Percentiles rank a stretch among this genome's conserved stretches.
Conservation (phyloP, 2,113 vertebrate species). For the Gadus chalcogrammus region DNA sequence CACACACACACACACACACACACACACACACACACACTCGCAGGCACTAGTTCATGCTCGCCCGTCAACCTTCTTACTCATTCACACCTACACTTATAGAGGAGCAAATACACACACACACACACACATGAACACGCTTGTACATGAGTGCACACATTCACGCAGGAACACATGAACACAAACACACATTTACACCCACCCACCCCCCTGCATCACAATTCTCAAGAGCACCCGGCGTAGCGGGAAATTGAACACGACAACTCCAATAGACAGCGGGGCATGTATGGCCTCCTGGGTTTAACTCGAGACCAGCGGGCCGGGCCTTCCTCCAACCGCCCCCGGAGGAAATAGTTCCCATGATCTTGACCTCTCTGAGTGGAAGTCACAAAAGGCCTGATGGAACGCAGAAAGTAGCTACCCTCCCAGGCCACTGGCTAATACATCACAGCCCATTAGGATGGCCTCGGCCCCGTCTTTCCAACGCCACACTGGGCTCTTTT, state of each 20-base stretch:
- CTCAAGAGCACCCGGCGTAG: neutral
- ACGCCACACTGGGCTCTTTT: slow-evolving; percentile 50
- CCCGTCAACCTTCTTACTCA: too few species aligned
- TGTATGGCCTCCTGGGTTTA: slow-evolving; percentile 43
- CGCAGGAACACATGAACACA: too few species aligned
- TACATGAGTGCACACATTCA: too few species aligned
- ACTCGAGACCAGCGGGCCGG: slow-evolving; percentile 22
- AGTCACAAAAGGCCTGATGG: slow-evolving; percentile 40
- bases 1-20: too few species aligned
- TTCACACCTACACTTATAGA: too few species aligned
- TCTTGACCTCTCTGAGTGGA: slow-evolving; percentile 56
- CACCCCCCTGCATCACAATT: neutral
- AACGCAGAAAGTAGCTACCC: slow-evolving; percentile 32
- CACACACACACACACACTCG: neutral
- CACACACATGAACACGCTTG: too few species aligned
- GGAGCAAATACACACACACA: too few species aligned
- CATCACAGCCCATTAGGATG: slow-evolving; percentile 62
- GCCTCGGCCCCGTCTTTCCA: slow-evolving; percentile 21
- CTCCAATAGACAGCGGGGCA: slow-evolving; percentile 37
- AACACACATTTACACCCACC: neutral
- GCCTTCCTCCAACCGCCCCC: slow-evolving; percentile 40
- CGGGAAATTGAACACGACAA: neutral
- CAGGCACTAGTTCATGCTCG: too few species aligned
- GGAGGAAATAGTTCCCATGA: slow-evolving; percentile 45
- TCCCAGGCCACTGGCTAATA: slow-evolving; percentile 44